Evolutionary conservation across 2,113 vertebrate species (phyloP).

Genomic region (Microtus montanus): DNA sequence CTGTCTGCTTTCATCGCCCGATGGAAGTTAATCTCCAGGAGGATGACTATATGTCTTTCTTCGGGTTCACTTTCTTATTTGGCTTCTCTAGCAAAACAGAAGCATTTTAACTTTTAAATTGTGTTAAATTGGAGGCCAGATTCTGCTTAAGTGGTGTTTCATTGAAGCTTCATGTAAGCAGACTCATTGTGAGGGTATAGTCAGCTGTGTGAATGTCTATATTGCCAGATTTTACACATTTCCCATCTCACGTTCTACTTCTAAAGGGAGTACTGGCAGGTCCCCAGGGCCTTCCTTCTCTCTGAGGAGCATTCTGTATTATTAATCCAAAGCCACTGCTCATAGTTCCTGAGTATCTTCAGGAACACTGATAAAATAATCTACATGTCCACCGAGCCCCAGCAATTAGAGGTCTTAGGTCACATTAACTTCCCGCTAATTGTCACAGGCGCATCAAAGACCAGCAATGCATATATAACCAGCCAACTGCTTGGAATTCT

Average conservation of each 20-base stretch:
- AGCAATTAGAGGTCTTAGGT: neutral
- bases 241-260: neutral
- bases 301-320: neutral
- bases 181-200: neutral
- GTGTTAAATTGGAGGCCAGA: slow-evolving; percentile 37
- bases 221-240: neutral
- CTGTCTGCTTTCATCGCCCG: no score
- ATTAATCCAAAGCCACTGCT: neutral
- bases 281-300: neutral
- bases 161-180: slow-evolving; percentile 18
- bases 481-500: neutral
- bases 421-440: neutral
- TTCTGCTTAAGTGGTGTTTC: slow-evolving; percentile 43
- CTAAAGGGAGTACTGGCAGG: neutral
- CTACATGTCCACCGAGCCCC: neutral
- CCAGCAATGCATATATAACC: neutral
- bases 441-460: neutral
- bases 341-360: no score
- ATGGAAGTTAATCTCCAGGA: no score
- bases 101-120: slow-evolving; percentile 72
- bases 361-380: neutral
- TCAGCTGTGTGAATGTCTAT: neutral
- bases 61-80: no score
- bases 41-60: no score
- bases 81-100: no score